Base-by-base conservation (phyloP, 2,797 vertebrate species). In the Pangasius larnaudii region DNA sequence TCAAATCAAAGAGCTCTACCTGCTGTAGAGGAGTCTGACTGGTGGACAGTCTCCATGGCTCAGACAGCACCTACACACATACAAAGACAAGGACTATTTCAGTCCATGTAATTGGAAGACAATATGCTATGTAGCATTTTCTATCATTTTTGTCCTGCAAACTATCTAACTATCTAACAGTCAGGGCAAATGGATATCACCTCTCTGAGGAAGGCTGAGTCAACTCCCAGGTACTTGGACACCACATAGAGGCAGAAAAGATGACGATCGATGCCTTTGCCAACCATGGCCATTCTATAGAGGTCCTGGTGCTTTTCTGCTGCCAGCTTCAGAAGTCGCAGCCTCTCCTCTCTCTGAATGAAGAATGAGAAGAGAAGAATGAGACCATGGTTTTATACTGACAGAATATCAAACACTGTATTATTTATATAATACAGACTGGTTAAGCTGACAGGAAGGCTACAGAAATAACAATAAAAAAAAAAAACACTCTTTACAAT, bases 241-340 rank as follows among this genome's bases (percentile, higher is more conserved):
- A 99, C 97, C 0, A 99, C 96, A 0, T 99, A 99, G 7, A 99
- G 97, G 91, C 99, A 99, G 96, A 99, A 99, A 69, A 99, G 96
- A 85, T 99, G 99, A 22, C 99, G 98, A 90, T 99, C 99, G 6
- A 99, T 98, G 85, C 99, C 99, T 0, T 95, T 39, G 9, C 99
- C 99, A 0, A 97, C 98, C 98, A 99, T 99, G 5, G 99, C 97
- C 0, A 97, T 91, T 63, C 97, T 97, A 90, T 99, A 99, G 72
- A 99, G 75, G 53, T 56, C 95, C 92, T 99, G 99, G 79, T 99
- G 99, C 82, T 97, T 98, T 88, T 96, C 93, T 49, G 97, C 94
- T 0, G 98, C 98, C 1, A 16, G 0, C 85, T 93, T 96, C n/a
- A 99, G 96, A 27, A 97, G 63, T 61, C 89, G 95, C 58, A 97